Percentiles rank a stretch among this genome's conserved stretches.
Evolutionary conservation across 2,888 invertebrate genomes (phyloP).

Genomic region (Cartodere bifasciata): DNA sequence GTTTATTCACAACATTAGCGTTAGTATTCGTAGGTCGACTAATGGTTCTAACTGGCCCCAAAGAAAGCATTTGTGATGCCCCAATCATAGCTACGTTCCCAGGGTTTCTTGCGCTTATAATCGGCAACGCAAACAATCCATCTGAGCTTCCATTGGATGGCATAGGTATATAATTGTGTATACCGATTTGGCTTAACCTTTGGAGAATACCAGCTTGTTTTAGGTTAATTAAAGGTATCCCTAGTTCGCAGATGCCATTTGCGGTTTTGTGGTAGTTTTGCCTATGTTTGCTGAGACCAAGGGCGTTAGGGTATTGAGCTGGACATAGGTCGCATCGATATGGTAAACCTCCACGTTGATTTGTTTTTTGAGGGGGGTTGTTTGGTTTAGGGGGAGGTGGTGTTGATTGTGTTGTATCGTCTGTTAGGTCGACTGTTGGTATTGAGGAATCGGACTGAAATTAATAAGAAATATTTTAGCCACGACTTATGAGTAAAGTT

Average conservation of each 20-base stretch:
- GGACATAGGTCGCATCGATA: constrained; percentile 59
- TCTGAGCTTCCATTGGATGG: constrained; percentile 40
- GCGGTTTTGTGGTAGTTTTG: constrained; percentile 46
- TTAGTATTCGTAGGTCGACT: constrained; percentile 17
- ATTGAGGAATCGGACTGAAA: constrained; percentile 26
- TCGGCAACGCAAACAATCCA: constrained; percentile 58
- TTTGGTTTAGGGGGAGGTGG: constrained; percentile 27
- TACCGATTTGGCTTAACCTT: constrained; percentile 51
- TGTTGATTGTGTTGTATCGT: constrained; percentile 31
- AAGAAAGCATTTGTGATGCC: constrained; percentile 54
- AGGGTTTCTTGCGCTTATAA: constrained; percentile 32
- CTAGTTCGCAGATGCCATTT: constrained; percentile 48
- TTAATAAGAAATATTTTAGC: no score
- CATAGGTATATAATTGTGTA: constrained; percentile 61
- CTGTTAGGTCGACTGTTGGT: constrained; percentile 40
- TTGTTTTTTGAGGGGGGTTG: constrained; percentile 17
- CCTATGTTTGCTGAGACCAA: constrained; percentile 46
- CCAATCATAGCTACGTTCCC: constrained; percentile 42
- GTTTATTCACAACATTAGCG: background rate
- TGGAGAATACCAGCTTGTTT: constrained; percentile 53
- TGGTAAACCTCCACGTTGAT: constrained; percentile 24
- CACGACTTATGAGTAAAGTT: no score
- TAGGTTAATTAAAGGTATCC: constrained; percentile 60
- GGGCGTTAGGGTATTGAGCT: constrained; percentile 55
- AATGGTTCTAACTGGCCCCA: constrained; percentile 51